Percentiles rank a stretch among this genome's conserved stretches.
Evolutionary conservation across 2,113 vertebrate species (phyloP).

Genomic region (Hydrolagus affinis): DNA sequence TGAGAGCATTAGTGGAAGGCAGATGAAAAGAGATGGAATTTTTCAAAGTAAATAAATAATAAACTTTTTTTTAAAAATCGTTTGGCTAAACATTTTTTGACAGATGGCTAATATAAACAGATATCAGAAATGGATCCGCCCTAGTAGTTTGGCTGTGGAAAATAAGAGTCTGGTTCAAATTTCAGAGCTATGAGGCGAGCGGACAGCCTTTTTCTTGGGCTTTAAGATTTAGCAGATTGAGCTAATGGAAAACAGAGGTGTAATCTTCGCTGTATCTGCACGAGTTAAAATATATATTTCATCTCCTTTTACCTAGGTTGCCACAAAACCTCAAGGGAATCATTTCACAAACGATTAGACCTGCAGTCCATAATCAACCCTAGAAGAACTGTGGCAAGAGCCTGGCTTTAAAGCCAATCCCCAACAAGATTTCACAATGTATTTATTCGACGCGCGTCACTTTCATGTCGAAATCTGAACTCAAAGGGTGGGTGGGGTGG

Average conservation of each 20-base stretch:
- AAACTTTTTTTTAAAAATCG: background rate
- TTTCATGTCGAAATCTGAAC: no score
- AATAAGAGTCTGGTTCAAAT: background rate
- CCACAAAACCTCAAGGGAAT: background rate
- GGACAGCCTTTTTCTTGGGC: background rate
- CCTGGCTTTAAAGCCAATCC: no score
- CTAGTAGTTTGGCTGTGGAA: background rate
- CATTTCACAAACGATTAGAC: background rate
- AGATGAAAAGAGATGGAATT: constrained; percentile 27
- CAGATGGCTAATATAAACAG: constrained; percentile 25
- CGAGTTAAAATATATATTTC: background rate
- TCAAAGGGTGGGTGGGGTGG: no score
- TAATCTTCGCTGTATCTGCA: background rate
- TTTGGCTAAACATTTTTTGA: background rate
- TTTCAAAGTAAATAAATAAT: constrained; percentile 20
- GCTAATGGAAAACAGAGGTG: background rate
- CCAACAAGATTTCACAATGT: no score
- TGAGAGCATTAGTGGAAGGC: background rate
- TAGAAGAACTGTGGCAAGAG: no score
- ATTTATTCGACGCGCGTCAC: no score
- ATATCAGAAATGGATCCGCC: background rate
- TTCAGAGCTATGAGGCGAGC: background rate
- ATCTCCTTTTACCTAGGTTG: background rate
- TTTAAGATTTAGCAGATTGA: background rate
- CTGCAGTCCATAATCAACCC: no score